phyloP scores from a whole-genome alignment of 2,113 vertebrate genomes.

The Myocastor coypus region DNA sequence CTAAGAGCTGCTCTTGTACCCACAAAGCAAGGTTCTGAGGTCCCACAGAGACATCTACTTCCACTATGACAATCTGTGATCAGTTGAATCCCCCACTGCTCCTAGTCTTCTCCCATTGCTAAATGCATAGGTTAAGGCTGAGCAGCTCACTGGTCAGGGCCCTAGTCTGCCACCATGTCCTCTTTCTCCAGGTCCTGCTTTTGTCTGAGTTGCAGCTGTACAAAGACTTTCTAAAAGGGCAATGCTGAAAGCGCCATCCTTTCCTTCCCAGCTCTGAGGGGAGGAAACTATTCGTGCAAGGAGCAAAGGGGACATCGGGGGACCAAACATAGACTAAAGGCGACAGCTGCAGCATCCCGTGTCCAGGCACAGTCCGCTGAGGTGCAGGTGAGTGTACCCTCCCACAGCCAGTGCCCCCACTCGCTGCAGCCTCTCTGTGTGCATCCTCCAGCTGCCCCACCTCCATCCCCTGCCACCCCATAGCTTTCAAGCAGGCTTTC shows the following conservation, averaged over 20 bases:
- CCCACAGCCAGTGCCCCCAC: neutral
- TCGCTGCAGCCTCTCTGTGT: neutral
- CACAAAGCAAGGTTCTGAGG: rapidly evolving
- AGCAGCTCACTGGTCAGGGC: rapidly evolving
- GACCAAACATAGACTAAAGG: too few species aligned
- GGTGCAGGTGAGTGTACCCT: rapidly evolving
- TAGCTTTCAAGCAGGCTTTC: neutral
- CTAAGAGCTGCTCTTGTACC: neutral
- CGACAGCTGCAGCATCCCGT: rapidly evolving
- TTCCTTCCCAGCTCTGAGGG: too few species aligned
- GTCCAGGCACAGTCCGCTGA: rapidly evolving
- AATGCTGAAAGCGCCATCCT: neutral
- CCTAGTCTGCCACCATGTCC: neutral
- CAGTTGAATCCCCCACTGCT: rapidly evolving
- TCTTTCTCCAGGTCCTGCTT: neutral
- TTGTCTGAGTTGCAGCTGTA: neutral
- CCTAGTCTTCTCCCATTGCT: neutral
- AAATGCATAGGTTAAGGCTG: neutral
- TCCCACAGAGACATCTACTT: rapidly evolving
- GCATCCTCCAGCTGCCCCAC: too few species aligned
- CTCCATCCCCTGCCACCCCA: too few species aligned
- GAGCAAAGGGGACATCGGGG: rapidly evolving
- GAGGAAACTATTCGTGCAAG: neutral
- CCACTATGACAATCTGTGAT: neutral
- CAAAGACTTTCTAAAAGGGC: neutral